phyloP scores from a whole-genome alignment of 2,113 vertebrate species.

The Bubo blakistoni region DNA sequence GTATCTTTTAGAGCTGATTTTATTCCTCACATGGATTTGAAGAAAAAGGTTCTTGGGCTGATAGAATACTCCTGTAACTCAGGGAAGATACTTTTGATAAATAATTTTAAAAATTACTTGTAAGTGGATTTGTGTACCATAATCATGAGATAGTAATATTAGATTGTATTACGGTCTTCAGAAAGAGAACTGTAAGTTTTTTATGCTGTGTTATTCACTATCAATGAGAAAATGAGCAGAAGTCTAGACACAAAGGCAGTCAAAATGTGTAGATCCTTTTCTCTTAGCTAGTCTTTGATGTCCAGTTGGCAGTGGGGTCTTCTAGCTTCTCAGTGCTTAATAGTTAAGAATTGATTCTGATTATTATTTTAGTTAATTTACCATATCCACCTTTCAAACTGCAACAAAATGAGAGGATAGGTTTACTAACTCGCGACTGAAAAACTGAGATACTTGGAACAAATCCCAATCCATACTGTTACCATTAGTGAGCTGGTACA shows the following conservation, averaged over 20 bases:
- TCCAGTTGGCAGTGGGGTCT: not conserved
- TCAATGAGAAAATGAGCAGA: not conserved
- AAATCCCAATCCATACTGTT: not conserved
- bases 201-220: not conserved
- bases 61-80: not conserved
- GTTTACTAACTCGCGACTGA: not conserved
- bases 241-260: not conserved
- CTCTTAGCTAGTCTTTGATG: not conserved
- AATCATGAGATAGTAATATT: not conserved
- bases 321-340: not conserved
- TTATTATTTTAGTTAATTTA: slow-evolving; percentile 14
- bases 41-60: not conserved
- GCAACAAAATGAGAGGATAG: not conserved
- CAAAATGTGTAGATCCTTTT: not conserved
- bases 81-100: not conserved
- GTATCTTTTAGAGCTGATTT: not conserved
- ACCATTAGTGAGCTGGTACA: not conserved
- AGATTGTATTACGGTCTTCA: not conserved
- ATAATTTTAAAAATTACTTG: not conserved
- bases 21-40: not conserved
- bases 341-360: not conserved
- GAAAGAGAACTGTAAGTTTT: not conserved
- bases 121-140: not conserved
- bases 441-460: slow-evolving; percentile 1
- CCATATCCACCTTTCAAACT: not conserved